Evolutionary conservation across 2,888 invertebrate species (phyloP).

Genomic region (Ptychoptera contaminata): DNA sequence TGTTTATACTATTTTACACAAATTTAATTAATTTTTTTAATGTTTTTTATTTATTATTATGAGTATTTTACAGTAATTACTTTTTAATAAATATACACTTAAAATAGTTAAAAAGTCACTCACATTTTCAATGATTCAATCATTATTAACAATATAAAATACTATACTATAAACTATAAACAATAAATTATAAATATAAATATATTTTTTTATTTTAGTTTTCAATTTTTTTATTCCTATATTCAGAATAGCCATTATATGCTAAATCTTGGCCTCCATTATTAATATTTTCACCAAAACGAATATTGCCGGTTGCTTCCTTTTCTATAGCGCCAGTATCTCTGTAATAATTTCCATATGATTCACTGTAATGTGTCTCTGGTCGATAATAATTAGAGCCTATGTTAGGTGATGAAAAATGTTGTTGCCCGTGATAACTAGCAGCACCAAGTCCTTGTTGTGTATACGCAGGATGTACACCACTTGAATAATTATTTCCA

Average conservation of each 20-base stretch:
- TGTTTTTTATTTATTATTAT: no score
- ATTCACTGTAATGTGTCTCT: constrained; percentile 31
- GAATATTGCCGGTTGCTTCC: constrained; percentile 38
- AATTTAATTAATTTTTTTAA: no score
- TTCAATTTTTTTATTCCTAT: constrained; percentile 37
- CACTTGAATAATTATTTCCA: constrained; percentile 31
- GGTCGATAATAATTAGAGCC: constrained; percentile 32
- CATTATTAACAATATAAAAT: no score
- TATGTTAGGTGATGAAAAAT: constrained; percentile 24
- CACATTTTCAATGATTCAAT: no score
- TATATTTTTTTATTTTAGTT: constrained; percentile 19
- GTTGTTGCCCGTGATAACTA: constrained; percentile 36
- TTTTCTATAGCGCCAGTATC: constrained; percentile 18
- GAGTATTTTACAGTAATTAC: no score
- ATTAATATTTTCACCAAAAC: constrained; percentile 43
- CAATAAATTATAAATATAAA: not conserved
- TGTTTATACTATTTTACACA: no score
- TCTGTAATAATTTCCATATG: constrained; percentile 16
- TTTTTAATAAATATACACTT: no score
- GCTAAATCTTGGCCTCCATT: constrained; percentile 46
- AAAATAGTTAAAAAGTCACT: no score
- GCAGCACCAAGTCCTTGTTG: constrained; percentile 59
- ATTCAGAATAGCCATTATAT: constrained; percentile 55
- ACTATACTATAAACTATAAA: no score
- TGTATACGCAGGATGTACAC: constrained; percentile 41